phyloP scores from a whole-genome alignment of 1,140 invertebrate genomes.

The Meloidogyne chitwoodi region DNA sequence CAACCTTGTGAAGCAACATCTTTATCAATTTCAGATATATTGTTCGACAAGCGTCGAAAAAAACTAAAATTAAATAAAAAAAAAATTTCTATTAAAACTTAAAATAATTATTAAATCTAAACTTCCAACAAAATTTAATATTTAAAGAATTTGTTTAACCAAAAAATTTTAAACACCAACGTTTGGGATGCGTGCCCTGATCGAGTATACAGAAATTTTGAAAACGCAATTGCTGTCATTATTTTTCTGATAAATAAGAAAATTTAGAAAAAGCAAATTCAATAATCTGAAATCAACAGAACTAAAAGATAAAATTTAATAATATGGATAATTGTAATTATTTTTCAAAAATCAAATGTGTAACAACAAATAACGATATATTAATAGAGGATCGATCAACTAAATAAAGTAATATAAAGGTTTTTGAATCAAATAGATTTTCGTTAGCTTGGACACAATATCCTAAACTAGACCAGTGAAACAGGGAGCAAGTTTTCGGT shows the following conservation, averaged over 20 bases:
- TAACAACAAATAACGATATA: neutral
- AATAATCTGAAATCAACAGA: neutral
- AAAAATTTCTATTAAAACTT: no score
- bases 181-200: neutral
- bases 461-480: no score
- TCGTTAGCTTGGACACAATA: no score
- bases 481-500: no score
- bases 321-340: neutral
- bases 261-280: neutral
- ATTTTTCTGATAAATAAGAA: neutral
- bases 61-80: neutral
- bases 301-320: neutral
- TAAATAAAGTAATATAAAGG: neutral
- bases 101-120: no score
- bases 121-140: no score
- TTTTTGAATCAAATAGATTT: no score
- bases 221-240: neutral
- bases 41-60: neutral
- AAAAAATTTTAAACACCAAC: neutral
- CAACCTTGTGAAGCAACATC: constrained; percentile 21
- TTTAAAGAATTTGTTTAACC: no score
- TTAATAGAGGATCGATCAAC: neutral
- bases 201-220: neutral
- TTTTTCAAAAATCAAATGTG: neutral
- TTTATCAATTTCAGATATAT: neutral